phyloP scores from a whole-genome alignment of 2,888 invertebrate species.

The Cryptocephalus moraei region DNA sequence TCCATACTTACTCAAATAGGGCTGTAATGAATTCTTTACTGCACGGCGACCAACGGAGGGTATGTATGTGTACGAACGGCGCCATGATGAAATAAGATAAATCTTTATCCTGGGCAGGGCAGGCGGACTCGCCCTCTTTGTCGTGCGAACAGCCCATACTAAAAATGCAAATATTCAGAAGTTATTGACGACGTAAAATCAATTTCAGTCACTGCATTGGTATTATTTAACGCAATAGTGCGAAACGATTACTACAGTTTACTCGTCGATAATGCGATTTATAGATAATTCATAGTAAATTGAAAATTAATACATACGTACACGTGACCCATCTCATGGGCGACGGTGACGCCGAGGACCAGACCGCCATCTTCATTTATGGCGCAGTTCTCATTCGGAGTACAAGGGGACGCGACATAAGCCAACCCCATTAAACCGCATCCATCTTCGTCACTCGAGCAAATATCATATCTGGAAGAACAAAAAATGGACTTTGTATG shows the following conservation, averaged over 20 bases:
- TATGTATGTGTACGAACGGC: slow-evolving; percentile 43
- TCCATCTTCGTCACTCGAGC: slow-evolving; percentile 37
- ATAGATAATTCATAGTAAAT: neutral
- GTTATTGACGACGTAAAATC: neutral
- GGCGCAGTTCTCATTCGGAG: slow-evolving; percentile 49
- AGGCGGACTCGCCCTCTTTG: slow-evolving; percentile 33
- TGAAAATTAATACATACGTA: slow-evolving; percentile 33
- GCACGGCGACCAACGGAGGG: slow-evolving; percentile 48
- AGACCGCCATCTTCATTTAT: slow-evolving; percentile 61
- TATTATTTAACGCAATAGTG: no score
- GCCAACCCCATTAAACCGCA: slow-evolving; percentile 55
- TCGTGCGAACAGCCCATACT: slow-evolving; percentile 41
- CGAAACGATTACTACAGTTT: no score
- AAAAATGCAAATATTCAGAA: slow-evolving; percentile 8
- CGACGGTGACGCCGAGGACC: slow-evolving; percentile 50
- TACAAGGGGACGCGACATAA: slow-evolving; percentile 56
- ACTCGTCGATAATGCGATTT: neutral
- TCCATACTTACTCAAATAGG: slow-evolving; percentile 45
- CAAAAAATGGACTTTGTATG: neutral
- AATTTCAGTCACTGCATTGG: no score
- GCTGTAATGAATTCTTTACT: slow-evolving; percentile 45
- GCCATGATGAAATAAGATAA: slow-evolving; percentile 49
- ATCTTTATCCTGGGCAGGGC: slow-evolving; percentile 36
- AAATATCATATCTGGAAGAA: slow-evolving; percentile 42
- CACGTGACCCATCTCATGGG: slow-evolving; percentile 63